Evolutionary conservation across 64 coral and sea anemone genomes (phyloP).

Genomic region (Montipora cactus): DNA sequence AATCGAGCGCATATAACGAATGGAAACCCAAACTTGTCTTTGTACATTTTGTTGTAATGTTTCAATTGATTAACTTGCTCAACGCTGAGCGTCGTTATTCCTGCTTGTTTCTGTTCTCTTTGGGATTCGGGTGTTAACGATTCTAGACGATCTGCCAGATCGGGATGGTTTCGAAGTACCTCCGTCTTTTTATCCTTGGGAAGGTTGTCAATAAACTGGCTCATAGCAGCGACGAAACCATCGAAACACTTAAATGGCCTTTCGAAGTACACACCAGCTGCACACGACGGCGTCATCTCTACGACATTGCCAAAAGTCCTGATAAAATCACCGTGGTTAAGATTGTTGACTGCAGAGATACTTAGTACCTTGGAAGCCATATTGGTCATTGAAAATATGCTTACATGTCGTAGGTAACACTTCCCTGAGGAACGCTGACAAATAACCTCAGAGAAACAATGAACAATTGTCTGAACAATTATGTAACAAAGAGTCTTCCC

Average conservation of each 20-base stretch:
- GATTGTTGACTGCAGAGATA: constrained; percentile 51
- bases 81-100: constrained; percentile 35
- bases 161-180: constrained; percentile 61
- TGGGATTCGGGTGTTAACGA: constrained; percentile 75
- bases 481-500: too few relatives aligned
- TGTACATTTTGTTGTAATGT: constrained; percentile 53
- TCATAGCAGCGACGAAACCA: constrained; percentile 12
- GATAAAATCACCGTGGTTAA: constrained; percentile 57
- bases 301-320: constrained; percentile 76
- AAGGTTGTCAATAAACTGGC: constrained; percentile 64
- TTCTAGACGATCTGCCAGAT: constrained; percentile 54
- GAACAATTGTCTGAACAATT: too few relatives aligned
- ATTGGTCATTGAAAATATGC: not conserved
- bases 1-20: constrained; percentile 81
- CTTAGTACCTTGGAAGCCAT: constrained; percentile 55
- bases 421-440: not conserved
- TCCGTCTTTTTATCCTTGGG: constrained; percentile 32
- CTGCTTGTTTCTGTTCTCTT: constrained; percentile 70
- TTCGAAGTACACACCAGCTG: constrained; percentile 47
- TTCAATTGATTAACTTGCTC: constrained; percentile 50
- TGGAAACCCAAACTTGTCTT: constrained; percentile 78
- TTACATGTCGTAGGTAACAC: not conserved
- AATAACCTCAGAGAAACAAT: not conserved
- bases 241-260: constrained; percentile 63
- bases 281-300: constrained; percentile 53